These are phyloP conservation scores for Epirrita christyi DNA, from an alignment of 2,888 invertebrate genomes.

Conservation along the genomic window DNA sequence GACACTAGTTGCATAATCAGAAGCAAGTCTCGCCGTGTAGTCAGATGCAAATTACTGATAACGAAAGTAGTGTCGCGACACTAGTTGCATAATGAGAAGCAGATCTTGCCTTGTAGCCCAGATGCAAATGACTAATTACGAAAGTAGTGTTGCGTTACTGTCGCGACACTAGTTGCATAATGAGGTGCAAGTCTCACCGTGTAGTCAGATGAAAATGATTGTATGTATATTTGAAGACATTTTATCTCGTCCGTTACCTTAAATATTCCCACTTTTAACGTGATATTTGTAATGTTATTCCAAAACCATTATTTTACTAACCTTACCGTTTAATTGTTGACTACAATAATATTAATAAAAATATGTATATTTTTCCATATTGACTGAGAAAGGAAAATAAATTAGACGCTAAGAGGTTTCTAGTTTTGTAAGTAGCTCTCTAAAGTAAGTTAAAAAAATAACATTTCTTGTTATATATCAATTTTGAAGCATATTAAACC, in stretches of 20 bases:
- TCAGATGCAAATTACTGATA: too few species aligned
- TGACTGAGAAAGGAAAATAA: conserved; percentile 49
- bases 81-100: too few species aligned
- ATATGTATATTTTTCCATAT: conserved; percentile 51
- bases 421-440: conserved; percentile 69
- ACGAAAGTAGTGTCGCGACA: too few species aligned
- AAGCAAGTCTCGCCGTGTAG: background rate
- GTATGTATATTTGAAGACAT: conserved; percentile 11
- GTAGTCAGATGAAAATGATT: background rate
- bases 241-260: conserved; percentile 21
- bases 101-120: too few species aligned
- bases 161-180: too few species aligned
- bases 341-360: conserved; percentile 35
- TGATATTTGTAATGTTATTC: conserved; percentile 54
- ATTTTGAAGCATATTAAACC: conserved; percentile 18
- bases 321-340: conserved; percentile 42
- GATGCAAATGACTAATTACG: too few species aligned
- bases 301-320: conserved; percentile 43
- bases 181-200: background rate
- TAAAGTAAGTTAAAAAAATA: conserved; percentile 52
- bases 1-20: too few species aligned
- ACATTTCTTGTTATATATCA: conserved; percentile 34
- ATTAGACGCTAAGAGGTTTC: conserved; percentile 44
- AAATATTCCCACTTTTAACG: conserved; percentile 32
- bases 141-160: too few species aligned